Conservation (phyloP, 2,113 vertebrate species). For the Pterocles burchelli region DNA sequence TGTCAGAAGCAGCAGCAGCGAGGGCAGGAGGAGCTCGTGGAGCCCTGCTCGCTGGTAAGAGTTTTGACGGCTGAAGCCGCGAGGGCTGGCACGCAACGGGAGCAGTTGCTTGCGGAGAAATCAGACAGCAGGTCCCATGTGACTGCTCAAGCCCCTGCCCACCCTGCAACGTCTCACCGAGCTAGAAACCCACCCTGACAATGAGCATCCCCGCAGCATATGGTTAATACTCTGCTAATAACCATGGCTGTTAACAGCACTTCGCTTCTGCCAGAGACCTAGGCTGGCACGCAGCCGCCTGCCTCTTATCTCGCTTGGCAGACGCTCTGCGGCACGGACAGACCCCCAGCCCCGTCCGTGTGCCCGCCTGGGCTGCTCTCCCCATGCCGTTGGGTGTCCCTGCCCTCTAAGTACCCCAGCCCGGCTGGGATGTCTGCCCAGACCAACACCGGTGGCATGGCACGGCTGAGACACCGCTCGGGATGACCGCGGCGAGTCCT, state of each 20-base stretch:
- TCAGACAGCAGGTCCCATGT: not conserved
- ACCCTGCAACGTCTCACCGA: not conserved
- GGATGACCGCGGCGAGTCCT: rapidly evolving
- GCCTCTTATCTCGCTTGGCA: not conserved
- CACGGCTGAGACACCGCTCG: rapidly evolving
- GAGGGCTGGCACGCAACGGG: not conserved
- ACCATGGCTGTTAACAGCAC: slow-evolving; percentile 58
- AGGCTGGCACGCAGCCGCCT: slow-evolving; percentile 13
- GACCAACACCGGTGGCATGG: rapidly evolving
- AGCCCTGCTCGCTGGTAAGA: not conserved
- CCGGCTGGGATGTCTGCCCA: rapidly evolving
- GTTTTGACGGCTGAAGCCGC: rapidly evolving
- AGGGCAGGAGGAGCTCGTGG: not conserved
- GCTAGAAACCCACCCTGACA: slow-evolving; percentile 14
- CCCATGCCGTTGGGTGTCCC: not conserved
- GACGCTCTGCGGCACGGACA: not conserved
- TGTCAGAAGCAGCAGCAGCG: rapidly evolving
- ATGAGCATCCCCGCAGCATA: slow-evolving; percentile 33
- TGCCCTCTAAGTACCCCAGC: not conserved
- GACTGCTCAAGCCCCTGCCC: slow-evolving; percentile 55
- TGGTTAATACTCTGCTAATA: slow-evolving; percentile 70
- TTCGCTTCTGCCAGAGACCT: slow-evolving; percentile 39
- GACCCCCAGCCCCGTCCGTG: not conserved
- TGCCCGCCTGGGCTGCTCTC: not conserved
- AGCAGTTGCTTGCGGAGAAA: not conserved